phyloP scores from a whole-genome alignment of 2,797 vertebrate genomes.

The Peromyscus melanophrys region DNA sequence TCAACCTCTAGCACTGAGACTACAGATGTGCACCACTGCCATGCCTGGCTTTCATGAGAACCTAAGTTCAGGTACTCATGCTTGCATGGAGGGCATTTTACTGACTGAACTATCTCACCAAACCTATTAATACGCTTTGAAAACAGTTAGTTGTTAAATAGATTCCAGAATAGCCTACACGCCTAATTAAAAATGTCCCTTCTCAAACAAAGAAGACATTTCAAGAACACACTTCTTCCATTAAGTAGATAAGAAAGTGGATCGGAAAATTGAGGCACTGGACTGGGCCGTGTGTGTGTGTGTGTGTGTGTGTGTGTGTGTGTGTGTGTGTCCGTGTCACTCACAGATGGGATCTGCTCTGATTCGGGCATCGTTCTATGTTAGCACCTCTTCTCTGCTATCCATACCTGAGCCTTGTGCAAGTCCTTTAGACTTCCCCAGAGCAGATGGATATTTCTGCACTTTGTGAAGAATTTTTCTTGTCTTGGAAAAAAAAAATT shows the following conservation, averaged over 20 bases:
- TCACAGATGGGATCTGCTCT: not conserved
- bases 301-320: not conserved
- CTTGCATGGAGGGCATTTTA: not conserved
- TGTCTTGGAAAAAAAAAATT: not conserved
- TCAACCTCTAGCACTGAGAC: not conserved
- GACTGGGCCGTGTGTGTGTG: not conserved
- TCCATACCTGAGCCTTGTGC: not conserved
- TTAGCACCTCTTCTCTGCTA: not conserved
- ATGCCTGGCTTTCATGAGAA: not conserved
- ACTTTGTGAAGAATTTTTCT: not conserved
- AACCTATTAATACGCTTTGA: constrained; percentile 6
- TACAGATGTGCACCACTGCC: not conserved
- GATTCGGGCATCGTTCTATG: not conserved
- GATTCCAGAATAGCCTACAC: constrained; percentile 37
- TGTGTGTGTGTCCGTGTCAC: not conserved
- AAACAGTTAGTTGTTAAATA: not conserved
- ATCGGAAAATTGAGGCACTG: not conserved
- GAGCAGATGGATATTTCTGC: not conserved
- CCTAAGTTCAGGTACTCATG: not conserved
- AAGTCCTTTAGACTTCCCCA: not conserved
- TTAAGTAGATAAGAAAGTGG: constrained; percentile 6
- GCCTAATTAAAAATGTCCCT: not conserved
- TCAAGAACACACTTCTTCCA: constrained; percentile 54
- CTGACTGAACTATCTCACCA: not conserved
- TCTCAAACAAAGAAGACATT: constrained; percentile 52